Base-by-base conservation (phyloP, 1,140 invertebrate species). In the Atopsyche davidsoni region DNA sequence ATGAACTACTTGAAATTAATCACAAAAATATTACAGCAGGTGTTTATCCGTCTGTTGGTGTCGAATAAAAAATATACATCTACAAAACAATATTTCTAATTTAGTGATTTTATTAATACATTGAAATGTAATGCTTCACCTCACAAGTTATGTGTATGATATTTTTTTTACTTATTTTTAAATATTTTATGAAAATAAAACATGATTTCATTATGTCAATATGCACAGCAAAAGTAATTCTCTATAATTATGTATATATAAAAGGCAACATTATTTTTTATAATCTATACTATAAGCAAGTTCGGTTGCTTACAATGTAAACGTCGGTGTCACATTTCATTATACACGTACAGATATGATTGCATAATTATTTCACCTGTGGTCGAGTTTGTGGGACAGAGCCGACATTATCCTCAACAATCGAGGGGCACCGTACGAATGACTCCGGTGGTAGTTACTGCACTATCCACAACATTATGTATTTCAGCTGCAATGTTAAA, bases 171-270 rank as follows among this genome's bases (percentile, higher is more conserved):
- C n/a, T n/a, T n/a, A n/a, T n/a, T n/a, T n/a, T n/a, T n/a, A n/a
- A n/a, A n/a, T n/a, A n/a, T n/a, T 28, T 42, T 28, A 44, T 24
- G 24, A 44, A 44, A 44, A 28, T 28, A 44, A 44, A 44, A 44
- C 28, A 28, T 28, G 13, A 22, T 44, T 18, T 44, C 24, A n/a
- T 22, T 44, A 44, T 44, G 6, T 19, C 22, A n/a, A n/a, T 44
- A 44, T 44, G 32, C 42, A 44, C 14, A 44, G 42, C 25, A 44
- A 44, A 43, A 44, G 18, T 44, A 22, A 23, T 4, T 22, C 17
- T 18, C 14, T 22, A 23, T 22, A 3, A 18, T 16, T 42, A 42
- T 23, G 13, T 13, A 42, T 31, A 13, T 24, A 31, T 13, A 25
- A 42, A 42, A 44, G 42, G 42, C 42, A 44, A 42, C 39, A 42